Conservation (phyloP, 2,888 invertebrate species). For the Cosmia trapezina region DNA sequence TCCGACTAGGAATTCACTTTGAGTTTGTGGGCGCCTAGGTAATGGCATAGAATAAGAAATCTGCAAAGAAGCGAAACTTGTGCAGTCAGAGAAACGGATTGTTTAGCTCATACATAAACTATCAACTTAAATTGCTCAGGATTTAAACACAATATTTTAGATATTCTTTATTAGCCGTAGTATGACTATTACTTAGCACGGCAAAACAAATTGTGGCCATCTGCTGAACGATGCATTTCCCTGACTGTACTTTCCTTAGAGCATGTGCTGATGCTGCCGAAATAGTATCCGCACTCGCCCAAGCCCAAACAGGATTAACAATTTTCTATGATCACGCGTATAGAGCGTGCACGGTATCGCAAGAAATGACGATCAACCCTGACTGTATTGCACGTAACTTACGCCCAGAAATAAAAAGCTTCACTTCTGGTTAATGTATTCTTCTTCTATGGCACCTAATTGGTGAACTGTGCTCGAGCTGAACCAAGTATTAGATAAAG, state of each 20-base stretch:
- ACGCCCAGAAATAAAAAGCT: too few species aligned
- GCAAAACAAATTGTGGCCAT: neutral
- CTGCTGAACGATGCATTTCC: neutral
- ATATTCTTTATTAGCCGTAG: neutral
- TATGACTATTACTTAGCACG: too few species aligned
- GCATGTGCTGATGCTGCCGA: neutral
- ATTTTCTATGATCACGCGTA: neutral
- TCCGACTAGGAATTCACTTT: conserved; percentile 22
- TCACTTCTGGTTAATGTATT: neutral
- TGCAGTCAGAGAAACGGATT: neutral
- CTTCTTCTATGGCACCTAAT: conserved; percentile 30
- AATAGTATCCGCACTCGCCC: neutral
- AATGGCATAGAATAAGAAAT: conserved; percentile 24
- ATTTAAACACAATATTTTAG: too few species aligned
- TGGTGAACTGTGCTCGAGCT: conserved; percentile 53
- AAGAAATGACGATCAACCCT: neutral
- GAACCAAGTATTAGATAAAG: conserved; percentile 61
- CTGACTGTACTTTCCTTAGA: neutral
- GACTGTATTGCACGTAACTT: neutral
- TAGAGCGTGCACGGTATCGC: too few species aligned
- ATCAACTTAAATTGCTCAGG: neutral
- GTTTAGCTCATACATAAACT: neutral
- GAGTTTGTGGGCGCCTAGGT: conserved; percentile 48
- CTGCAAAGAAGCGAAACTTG: neutral
- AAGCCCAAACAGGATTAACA: neutral